Percentiles rank a stretch among this genome's conserved stretches.
Conservation (phyloP, 2,113 vertebrate genomes). For the Apteryx owenii region DNA sequence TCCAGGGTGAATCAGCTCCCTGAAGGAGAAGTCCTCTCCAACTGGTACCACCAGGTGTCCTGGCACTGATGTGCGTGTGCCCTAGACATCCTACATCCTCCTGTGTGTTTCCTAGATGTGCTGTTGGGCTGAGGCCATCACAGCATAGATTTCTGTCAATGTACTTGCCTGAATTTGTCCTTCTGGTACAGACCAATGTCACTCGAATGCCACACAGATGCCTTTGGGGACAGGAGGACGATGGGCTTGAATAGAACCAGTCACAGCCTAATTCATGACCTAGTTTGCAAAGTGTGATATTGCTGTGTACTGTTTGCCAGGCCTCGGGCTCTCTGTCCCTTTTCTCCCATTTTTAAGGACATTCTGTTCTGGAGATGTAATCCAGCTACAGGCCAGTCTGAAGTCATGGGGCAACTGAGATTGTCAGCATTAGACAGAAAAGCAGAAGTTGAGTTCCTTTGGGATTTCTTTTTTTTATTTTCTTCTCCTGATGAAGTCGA, state of each 20-base stretch:
- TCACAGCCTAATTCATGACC: background rate
- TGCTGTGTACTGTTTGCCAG: background rate
- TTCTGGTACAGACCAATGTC: background rate
- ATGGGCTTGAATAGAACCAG: background rate
- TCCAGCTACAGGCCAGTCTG: background rate
- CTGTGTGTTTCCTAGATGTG: background rate
- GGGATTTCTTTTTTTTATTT: background rate
- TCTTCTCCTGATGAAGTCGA: background rate
- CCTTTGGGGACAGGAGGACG: background rate
- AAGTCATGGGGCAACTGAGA: accelerated
- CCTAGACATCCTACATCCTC: accelerated
- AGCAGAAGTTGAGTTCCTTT: background rate
- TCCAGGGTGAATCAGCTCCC: background rate
- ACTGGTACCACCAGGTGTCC: background rate
- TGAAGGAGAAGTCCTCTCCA: background rate
- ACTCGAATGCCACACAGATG: background rate
- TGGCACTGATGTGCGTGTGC: background rate
- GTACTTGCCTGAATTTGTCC: background rate
- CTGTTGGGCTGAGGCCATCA: background rate
- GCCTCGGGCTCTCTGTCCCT: background rate
- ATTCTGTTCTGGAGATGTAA: background rate
- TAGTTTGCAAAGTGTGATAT: background rate
- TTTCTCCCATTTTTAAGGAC: background rate
- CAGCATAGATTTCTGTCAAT: background rate
- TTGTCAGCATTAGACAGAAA: background rate